A percentile compares a stretch with the other conserved stretches of the same genome.
Conservation (phyloP, 35 echinoderm and acorn worm species). For the Hemicentrotus pulcherrimus region DNA sequence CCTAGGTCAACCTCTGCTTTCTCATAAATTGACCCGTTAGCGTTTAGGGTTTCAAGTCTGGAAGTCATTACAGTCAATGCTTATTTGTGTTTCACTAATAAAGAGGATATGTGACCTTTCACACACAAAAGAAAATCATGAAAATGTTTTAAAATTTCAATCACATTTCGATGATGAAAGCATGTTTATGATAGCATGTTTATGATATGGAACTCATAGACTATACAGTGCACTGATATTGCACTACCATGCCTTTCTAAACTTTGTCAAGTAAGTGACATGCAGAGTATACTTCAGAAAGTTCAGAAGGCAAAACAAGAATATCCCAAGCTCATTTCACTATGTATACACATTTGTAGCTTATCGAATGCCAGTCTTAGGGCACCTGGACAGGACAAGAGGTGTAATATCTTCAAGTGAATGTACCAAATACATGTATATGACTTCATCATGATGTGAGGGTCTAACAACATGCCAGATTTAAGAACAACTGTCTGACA, state of each 20-base stretch:
- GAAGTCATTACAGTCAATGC: conserved; percentile 18
- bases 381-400: not conserved
- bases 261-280: too few species aligned
- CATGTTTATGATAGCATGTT: not conserved
- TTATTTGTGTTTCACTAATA: not conserved
- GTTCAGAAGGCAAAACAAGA: too few species aligned
- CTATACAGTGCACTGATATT: too few species aligned
- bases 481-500: not conserved
- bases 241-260: too few species aligned
- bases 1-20: conserved; percentile 6
- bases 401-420: not conserved
- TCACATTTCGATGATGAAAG: not conserved
- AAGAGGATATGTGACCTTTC: not conserved
- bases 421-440: not conserved
- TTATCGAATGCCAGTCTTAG: not conserved
- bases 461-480: not conserved
- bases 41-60: not conserved
- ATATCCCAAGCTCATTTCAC: too few species aligned
- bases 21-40: conserved; percentile 24
- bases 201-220: too few species aligned
- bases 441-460: too few species aligned
- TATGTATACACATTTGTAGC: not conserved
- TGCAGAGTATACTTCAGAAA: too few species aligned
- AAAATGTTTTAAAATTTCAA: not conserved
- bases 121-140: not conserved